Base-by-base conservation (phyloP, 2,888 invertebrate genomes). In the Chorisops tibialis region DNA sequence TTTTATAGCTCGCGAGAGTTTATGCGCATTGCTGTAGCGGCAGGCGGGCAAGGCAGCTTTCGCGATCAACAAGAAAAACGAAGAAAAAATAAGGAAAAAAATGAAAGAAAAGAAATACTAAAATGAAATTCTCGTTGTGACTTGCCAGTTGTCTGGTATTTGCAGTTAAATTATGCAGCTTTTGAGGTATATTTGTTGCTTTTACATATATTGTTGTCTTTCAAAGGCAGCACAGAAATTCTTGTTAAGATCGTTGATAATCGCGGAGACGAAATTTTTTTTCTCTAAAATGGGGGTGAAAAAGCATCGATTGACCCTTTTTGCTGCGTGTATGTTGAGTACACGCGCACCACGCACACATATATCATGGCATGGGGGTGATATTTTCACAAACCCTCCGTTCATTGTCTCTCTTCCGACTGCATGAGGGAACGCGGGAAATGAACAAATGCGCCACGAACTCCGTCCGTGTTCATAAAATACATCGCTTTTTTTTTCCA, bases 241-340 rank as follows among this genome's bases (percentile, higher is more conserved):
- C 11, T 48, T 21, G 48, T 22, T 4, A 48, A 22, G 14, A 19
- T 47, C 19, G 19, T 47, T 19, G 47, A 16, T n/a, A n/a, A n/a
- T n/a, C n/a, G n/a, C n/a, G 35, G 50, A 35, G 35, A 50, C 5
- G 50, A 50, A n/a, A 50, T 50, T 50, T 21, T n/a, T n/a, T n/a
- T n/a, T n/a, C n/a, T n/a, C n/a, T n/a, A n/a, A n/a, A n/a, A n/a
- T n/a, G n/a, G n/a, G n/a, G 9, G 35, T 50, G 24, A 21, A 37
- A 50, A 50, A n/a, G n/a, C 35, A 50, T 50, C 50, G 50, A 50
- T 50, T 50, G 50, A 35, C 50, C 35, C 50, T 50, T 35, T 50
- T 50, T 16, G 6, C 35, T n/a, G 30, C 48, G 48, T 48, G 48
- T 30, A 48, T 48, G 22, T 24, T 48, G 24, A 48, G 24, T 24